Percentiles rank a stretch among this genome's conserved stretches.
Evolutionary conservation across 2,113 vertebrate species (phyloP).

Genomic region (Callionymus lyra): DNA sequence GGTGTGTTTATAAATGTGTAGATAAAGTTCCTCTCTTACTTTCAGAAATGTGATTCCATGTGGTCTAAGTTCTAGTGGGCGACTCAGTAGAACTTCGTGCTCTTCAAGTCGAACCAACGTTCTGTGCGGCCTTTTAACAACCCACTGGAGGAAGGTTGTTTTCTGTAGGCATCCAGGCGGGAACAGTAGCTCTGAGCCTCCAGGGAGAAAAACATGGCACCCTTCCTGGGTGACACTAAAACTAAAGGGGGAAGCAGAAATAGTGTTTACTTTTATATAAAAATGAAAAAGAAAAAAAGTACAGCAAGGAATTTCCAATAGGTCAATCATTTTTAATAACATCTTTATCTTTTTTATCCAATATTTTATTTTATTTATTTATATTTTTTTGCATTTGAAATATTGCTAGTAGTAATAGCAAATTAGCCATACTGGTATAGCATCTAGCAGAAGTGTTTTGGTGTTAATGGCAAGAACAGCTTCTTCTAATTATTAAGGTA

Average conservation of each 20-base stretch:
- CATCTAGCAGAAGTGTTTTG: too few relatives aligned
- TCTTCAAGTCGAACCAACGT: conserved; percentile 67
- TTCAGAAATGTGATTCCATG: conserved; percentile 65
- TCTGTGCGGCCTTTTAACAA: conserved; percentile 48
- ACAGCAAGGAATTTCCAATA: neutral
- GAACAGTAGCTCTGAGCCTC: conserved; percentile 69
- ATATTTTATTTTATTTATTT: too few relatives aligned
- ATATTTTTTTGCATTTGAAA: too few relatives aligned
- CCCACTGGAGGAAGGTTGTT: conserved; percentile 52
- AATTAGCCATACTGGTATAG: too few relatives aligned
- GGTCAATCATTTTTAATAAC: too few relatives aligned
- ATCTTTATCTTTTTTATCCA: too few relatives aligned
- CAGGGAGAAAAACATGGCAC: conserved; percentile 67
- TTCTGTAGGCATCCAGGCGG: conserved; percentile 49
- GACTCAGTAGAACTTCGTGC: conserved; percentile 65
- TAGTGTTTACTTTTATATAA: conserved; percentile 1
- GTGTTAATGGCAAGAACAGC: too few relatives aligned
- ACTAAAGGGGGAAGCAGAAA: conserved; percentile 35
- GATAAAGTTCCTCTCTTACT: conserved; percentile 30
- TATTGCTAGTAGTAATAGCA: too few relatives aligned
- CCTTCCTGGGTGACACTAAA: conserved; percentile 64
- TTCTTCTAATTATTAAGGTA: too few relatives aligned
- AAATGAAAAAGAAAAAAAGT: neutral
- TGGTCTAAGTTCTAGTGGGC: conserved; percentile 63
- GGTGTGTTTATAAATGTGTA: neutral